Base-by-base conservation (phyloP, 2,797 vertebrate species). In the Todus mexicanus region DNA sequence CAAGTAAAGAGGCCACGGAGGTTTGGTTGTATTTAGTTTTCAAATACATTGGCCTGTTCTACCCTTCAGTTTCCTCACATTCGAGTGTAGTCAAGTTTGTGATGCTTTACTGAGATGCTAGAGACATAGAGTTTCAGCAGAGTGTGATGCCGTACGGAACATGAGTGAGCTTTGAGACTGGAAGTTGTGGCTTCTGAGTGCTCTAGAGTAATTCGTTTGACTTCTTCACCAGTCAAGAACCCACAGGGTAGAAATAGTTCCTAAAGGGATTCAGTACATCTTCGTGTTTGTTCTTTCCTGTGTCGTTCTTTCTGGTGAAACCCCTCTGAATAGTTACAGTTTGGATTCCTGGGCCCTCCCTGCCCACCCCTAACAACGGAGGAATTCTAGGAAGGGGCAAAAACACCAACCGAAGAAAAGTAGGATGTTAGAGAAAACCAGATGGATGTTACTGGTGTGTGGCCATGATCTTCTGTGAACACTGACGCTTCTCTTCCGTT, bases 81-180 rank as follows among this genome's bases (percentile, higher is more conserved):
- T 79, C 37, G 48, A 22, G 5, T 38, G 10, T 71, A 60, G n/a
- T 48, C 4, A 20, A 29, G 11, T 37, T n/a, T 56, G 69, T 85
- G 63, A 15, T 31, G 25, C 59, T 83, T 15, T 5, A 38, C 1
- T 48, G 56, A n/a, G 26, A 31, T 47, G 14, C 4, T 35, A 21
- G 76, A 85, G 60, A 8, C 7, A 9, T 4, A 42, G 6, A 2
- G 0, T 35, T 66, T 21, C 45, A 57, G 40, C 1, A 0, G 33
- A 27, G n/a, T 12, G 12, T 1, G 7, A 10, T 50, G 17, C 38
- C 8, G 3, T 48, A 25, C 9, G 35, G 65, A 68, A 12, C 22
- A 20, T 29, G 20, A 56, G 23, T 23, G 23, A 61, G 5, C 64
- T 88, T 47, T 74, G 20, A 7, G 59, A 19, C 16, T 72, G 47